Percentiles rank a stretch among this genome's conserved stretches.
Evolutionary conservation across 1,140 invertebrate species (phyloP).

Genomic region (Tetragonula clypearis): DNA sequence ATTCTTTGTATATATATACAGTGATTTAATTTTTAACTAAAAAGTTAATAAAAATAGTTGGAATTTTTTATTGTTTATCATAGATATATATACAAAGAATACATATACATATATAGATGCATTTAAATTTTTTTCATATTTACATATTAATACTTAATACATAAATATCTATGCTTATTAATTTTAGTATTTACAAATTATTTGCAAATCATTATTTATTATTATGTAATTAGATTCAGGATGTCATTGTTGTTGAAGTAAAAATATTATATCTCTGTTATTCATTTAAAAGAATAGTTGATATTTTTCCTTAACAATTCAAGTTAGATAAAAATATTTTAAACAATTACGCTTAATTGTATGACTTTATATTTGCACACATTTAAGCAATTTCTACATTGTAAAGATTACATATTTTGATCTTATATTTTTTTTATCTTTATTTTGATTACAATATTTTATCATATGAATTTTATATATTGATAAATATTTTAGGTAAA

Average conservation of each 20-base stretch:
- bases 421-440: not conserved
- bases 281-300: not conserved
- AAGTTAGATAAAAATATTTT: not conserved
- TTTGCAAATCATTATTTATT: constrained; percentile 16
- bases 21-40: not conserved
- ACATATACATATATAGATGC: not conserved
- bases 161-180: constrained; percentile 8
- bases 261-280: constrained; percentile 9
- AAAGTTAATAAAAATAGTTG: not conserved
- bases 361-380: not conserved
- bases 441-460: not conserved
- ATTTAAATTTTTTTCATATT: not conserved
- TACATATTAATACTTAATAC: not conserved
- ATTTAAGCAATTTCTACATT: not conserved
- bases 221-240: not conserved
- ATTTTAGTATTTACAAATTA: not conserved
- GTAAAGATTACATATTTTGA: not conserved
- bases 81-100: too few species aligned
- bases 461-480: not conserved
- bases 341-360: not conserved
- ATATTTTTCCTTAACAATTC: not conserved
- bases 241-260: constrained; percentile 2
- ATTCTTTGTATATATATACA: too few species aligned
- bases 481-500: too few species aligned
- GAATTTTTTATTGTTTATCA: not conserved